Conservation (phyloP, 2,888 invertebrate genomes). For the Odontocolon sp. region DNA sequence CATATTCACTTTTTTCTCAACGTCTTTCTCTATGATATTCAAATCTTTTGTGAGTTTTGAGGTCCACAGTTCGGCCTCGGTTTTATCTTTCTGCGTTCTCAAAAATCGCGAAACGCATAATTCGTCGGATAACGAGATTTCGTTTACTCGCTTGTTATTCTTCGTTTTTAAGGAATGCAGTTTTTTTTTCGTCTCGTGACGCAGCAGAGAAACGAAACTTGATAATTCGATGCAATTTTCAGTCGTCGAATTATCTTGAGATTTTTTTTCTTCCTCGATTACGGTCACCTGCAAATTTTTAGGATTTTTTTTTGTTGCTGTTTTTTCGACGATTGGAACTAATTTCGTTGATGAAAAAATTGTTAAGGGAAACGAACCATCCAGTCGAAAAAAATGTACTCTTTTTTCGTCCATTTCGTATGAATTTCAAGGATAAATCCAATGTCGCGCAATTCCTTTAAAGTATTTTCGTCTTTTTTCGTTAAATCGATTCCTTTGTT, state of each 20-base stretch:
- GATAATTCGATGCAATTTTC: conserved; percentile 62
- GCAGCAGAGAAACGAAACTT: conserved; percentile 64
- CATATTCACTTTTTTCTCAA: conserved; percentile 52
- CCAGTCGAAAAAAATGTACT: conserved; percentile 69
- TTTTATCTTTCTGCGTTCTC: conserved; percentile 42
- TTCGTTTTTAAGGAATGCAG: conserved; percentile 58
- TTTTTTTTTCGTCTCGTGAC: conserved; percentile 63
- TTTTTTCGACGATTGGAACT: background rate
- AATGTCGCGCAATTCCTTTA: conserved; percentile 62
- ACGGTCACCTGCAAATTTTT: conserved; percentile 66
- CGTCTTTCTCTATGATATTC: conserved; percentile 38
- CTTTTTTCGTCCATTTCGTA: conserved; percentile 64
- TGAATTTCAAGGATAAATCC: conserved; percentile 65
- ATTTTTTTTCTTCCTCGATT: conserved; percentile 63
- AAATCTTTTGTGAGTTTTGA: conserved; percentile 43
- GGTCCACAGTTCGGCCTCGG: conserved; percentile 58
- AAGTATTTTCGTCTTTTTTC: conserved; percentile 47
- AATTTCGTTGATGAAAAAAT: conserved; percentile 3
- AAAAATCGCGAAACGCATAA: conserved; percentile 63
- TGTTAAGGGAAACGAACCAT: conserved; percentile 62
- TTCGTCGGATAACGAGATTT: background rate
- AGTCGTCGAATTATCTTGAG: background rate
- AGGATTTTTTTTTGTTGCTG: background rate
- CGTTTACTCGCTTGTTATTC: background rate
- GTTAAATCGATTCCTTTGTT: conserved; percentile 10